These are phyloP conservation scores for Noctua janthe DNA, from an alignment of 2,888 invertebrate species.

Conservation along the genomic window DNA sequence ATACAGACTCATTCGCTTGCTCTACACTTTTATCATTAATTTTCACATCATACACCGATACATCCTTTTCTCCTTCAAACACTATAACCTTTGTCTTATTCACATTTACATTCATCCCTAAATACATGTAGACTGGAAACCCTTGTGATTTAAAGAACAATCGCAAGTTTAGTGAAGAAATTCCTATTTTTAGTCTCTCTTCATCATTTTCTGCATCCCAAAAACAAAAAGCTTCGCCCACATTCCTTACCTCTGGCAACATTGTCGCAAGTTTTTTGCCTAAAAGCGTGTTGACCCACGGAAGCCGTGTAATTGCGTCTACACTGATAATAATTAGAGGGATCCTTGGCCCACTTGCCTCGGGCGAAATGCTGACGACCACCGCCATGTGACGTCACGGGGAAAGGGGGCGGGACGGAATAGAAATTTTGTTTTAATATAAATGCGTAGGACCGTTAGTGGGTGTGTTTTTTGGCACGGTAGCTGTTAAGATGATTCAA, in stretches of 20 bases:
- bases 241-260: constrained; percentile 5
- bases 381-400: constrained; percentile 53
- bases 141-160: not conserved
- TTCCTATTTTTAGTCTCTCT: constrained; percentile 1
- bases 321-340: constrained; percentile 70
- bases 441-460: constrained; percentile 2
- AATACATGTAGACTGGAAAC: not conserved
- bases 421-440: constrained; percentile 34
- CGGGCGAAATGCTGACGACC: constrained; percentile 62
- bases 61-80: not conserved
- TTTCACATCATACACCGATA: not conserved
- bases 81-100: not conserved
- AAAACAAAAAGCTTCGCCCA: constrained; percentile 7
- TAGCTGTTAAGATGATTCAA: not conserved
- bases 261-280: constrained; percentile 17
- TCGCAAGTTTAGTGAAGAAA: not conserved
- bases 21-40: not conserved
- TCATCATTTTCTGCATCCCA: constrained; percentile 3
- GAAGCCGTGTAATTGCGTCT: constrained; percentile 48
- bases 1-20: not conserved
- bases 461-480: constrained; percentile 12
- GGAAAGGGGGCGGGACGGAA: not conserved
- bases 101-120: not conserved
- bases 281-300: constrained; percentile 40
- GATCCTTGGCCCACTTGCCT: constrained; percentile 73